phyloP scores from a whole-genome alignment of 2,888 invertebrate species.

The Volucella inflata region DNA sequence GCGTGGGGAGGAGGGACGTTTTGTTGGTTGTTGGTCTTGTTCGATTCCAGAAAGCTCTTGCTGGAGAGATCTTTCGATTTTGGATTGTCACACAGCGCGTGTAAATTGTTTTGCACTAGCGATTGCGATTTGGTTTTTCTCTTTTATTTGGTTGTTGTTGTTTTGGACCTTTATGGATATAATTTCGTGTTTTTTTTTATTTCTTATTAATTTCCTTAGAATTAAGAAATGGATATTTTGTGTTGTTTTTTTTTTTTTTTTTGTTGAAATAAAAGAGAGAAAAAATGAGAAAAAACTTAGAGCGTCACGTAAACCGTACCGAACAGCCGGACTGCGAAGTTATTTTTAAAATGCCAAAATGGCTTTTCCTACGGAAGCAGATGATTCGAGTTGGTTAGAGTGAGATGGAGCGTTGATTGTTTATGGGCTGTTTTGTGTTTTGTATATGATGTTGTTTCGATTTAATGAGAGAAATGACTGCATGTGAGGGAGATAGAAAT shows the following conservation, averaged over 20 bases:
- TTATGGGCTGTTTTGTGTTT: slow-evolving; percentile 3
- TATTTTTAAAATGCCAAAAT: slow-evolving; percentile 80
- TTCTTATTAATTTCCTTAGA: slow-evolving; percentile 53
- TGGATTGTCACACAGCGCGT: too few species aligned
- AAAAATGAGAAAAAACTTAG: slow-evolving; percentile 73
- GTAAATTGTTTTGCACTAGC: slow-evolving; percentile 24
- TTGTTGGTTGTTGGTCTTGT: too few species aligned
- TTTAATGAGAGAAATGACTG: neutral
- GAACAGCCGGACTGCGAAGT: slow-evolving; percentile 78
- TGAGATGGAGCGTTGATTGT: neutral
- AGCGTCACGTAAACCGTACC: slow-evolving; percentile 76
- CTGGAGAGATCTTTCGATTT: too few species aligned
- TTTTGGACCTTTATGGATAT: too few species aligned
- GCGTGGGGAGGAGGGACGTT: too few species aligned
- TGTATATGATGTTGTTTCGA: slow-evolving; percentile 22
- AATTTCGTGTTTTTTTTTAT: slow-evolving; percentile 30
- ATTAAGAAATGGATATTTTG: slow-evolving; percentile 54
- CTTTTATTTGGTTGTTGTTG: slow-evolving; percentile 11
- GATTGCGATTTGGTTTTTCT: slow-evolving; percentile 1
- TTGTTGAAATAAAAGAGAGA: slow-evolving; percentile 62
- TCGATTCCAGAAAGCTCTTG: too few species aligned
- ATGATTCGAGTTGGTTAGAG: slow-evolving; percentile 30
- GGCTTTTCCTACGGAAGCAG: slow-evolving; percentile 60
- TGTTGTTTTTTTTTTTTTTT: slow-evolving; percentile 9
- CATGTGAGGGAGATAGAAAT: neutral